Evolutionary conservation across 2,797 vertebrate species (phyloP), one percentile per base, ranked within the genome.

Genomic region (Sebastes umbrosus): DNA sequence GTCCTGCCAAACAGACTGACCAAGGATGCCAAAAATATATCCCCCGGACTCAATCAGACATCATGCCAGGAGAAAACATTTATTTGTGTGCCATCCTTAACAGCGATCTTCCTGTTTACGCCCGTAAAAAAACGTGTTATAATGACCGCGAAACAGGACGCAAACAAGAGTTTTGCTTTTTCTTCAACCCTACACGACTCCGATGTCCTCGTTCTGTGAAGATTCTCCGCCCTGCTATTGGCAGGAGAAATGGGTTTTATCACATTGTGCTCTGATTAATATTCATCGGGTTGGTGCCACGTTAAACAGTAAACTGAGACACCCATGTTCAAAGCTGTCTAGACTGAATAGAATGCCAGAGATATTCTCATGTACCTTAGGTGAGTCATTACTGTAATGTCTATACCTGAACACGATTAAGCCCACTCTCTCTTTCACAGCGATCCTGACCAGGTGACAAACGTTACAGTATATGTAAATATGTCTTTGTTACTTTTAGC

Each of bases 1-100:
- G 69, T 90, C 25, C 32, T 63, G 91, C 90, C 90, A 94, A 83
- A 78, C 64, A 83, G 77, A 87, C 64, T 84, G 79, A 75, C 72
- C 46, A 54, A 83, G 69, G 73, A 77, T 83, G 74, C 88, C 90
- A 84, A 75, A 83, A 79, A 84, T 73, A 87, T 73, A 88, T 80
- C 82, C 81, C 80, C 60, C 12, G 18, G 43, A 82, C 52, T 59
- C 55, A 74, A 63, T 83, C 59, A 69, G 31, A 79, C 18, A 68
- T 27, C 10, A 67, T 18, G 60, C 69, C 70, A 83, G 78, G 54
- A 54, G 71, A 29, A 67, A 63, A 73, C 62, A 65, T 69, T 59
- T 43, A 86, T 84, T 84, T 85, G 57, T 69, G 84, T 75, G 46
- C 77, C 75, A 77, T 79, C 63, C 24, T 83, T 34, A 79, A 75